Evolutionary conservation across 1,140 invertebrate genomes (phyloP).

Genomic region (Camponotus pennsylvanicus): DNA sequence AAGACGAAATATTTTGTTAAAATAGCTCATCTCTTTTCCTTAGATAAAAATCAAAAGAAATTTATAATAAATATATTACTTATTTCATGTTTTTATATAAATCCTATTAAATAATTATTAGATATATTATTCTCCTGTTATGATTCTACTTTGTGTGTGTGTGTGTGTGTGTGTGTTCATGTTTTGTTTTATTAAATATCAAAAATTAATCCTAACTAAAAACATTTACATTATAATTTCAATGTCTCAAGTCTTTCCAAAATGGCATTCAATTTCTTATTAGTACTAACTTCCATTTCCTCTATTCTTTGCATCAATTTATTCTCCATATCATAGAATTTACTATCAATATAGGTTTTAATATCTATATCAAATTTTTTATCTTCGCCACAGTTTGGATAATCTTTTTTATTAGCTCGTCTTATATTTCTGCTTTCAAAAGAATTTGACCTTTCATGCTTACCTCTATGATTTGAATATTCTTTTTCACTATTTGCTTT

Average conservation of each 20-base stretch:
- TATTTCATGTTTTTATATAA: not conserved
- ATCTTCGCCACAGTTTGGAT: not conserved
- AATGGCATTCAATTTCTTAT: conserved; percentile 82
- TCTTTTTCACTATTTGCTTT: conserved; percentile 38
- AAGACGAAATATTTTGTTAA: conserved; percentile 22
- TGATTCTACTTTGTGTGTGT: not conserved
- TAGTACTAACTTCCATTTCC: conserved; percentile 76
- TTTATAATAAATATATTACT: not conserved
- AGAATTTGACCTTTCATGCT: not conserved
- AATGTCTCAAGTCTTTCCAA: conserved; percentile 59
- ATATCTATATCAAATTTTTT: conserved; percentile 64
- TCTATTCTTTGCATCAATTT: conserved; percentile 79
- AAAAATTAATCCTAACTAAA: not conserved
- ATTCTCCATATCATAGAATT: conserved; percentile 81
- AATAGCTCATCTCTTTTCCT: not conserved
- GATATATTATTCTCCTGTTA: not conserved
- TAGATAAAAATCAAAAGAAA: not conserved
- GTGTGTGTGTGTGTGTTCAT: not conserved
- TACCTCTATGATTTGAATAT: not conserved
- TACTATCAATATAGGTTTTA: conserved; percentile 79
- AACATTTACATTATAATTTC: conserved; percentile 42
- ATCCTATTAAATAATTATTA: conserved; percentile 10
- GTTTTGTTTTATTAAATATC: not conserved
- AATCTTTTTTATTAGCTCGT: conserved; percentile 27
- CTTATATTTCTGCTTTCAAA: conserved; percentile 17